phyloP scores from a whole-genome alignment of 2,888 invertebrate genomes.

The Seira musarum region DNA sequence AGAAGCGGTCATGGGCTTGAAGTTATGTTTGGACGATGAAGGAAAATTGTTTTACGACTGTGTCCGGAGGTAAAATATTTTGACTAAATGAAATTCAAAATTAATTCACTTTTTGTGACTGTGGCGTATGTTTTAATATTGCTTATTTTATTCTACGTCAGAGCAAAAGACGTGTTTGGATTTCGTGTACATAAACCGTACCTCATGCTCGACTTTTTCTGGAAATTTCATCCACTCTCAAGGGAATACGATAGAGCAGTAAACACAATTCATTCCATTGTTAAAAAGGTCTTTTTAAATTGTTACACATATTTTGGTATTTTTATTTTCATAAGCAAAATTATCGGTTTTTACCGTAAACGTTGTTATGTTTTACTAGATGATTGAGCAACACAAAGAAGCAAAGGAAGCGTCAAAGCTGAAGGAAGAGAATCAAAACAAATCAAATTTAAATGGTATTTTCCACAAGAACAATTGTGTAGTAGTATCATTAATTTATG shows the following conservation, averaged over 20 bases:
- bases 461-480: no score
- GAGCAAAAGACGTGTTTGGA: conserved; percentile 10
- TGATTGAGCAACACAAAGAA: conserved; percentile 12
- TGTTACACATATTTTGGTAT: background rate
- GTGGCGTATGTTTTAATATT: no score
- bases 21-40: conserved; percentile 5
- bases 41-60: background rate
- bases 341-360: no score
- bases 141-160: background rate
- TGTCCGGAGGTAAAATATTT: conserved; percentile 1
- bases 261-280: background rate
- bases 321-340: no score
- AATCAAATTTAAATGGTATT: no score
- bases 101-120: no score
- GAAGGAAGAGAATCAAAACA: no score
- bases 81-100: no score
- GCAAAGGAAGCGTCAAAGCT: conserved; percentile 5
- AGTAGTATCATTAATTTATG: no score
- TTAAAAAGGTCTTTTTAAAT: background rate
- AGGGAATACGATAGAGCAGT: background rate
- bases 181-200: background rate
- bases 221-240: conserved; percentile 18
- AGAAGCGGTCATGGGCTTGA: conserved; percentile 26
- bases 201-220: conserved; percentile 4
- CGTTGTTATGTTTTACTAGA: conserved; percentile 8